A percentile compares a stretch with the other conserved stretches of the same genome.
Evolutionary conservation across 2,888 invertebrate species (phyloP).

Genomic region (Drosophila pullipes): DNA sequence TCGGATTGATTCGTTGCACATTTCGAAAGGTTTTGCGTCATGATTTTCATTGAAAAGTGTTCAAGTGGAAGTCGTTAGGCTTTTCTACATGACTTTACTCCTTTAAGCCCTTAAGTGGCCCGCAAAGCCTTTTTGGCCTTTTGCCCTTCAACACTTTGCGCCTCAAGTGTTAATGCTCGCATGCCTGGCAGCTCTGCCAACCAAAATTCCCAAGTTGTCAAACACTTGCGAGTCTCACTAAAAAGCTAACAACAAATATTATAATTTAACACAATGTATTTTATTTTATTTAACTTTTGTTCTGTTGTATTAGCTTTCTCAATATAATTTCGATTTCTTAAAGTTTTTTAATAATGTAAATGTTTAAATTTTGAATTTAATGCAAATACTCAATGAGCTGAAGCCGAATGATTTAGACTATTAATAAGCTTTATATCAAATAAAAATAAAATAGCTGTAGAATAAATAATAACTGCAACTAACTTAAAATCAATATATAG

Average conservation of each 20-base stretch:
- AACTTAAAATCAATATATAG: not conserved
- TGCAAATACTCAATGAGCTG: not conserved
- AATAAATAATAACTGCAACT: not conserved
- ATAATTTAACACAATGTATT: not conserved
- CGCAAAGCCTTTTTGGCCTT: constrained; percentile 48
- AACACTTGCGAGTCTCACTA: constrained; percentile 8
- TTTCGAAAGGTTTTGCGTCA: constrained; percentile 51
- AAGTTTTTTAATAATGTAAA: not conserved
- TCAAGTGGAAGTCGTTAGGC: constrained; percentile 80
- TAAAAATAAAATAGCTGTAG: not conserved
- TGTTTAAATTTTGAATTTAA: not conserved
- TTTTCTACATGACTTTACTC: constrained; percentile 62
- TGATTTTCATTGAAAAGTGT: constrained; percentile 79
- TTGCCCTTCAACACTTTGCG: constrained; percentile 66
- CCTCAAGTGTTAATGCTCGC: constrained; percentile 51
- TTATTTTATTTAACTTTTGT: not conserved
- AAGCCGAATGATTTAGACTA: not conserved
- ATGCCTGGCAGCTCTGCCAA: constrained; percentile 31
- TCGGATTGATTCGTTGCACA: constrained; percentile 64
- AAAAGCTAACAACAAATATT: not conserved
- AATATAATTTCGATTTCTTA: not conserved
- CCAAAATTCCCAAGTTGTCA: constrained; percentile 27
- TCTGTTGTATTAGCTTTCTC: not conserved
- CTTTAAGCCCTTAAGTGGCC: constrained; percentile 59
- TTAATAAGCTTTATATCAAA: not conserved